A percentile compares a stretch with the other conserved stretches of the same genome.
These are phyloP conservation scores for Ruditapes philippinarum DNA, from an alignment of 1,140 invertebrate species.

Conservation along the genomic window DNA sequence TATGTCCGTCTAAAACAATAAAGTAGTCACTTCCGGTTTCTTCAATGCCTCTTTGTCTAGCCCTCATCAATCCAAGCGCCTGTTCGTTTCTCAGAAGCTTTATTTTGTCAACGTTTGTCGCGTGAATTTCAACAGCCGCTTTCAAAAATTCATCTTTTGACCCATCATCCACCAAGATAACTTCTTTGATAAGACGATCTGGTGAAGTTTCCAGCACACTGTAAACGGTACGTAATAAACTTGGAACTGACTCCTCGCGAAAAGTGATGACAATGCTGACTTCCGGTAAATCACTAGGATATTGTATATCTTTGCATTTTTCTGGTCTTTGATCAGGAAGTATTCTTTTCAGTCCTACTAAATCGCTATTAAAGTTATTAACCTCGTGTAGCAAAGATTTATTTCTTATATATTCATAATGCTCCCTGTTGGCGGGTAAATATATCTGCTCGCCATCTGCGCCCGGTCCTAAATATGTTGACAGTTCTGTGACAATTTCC, in stretches of 20 bases:
- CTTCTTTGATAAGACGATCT: constrained; percentile 93
- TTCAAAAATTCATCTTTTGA: background rate
- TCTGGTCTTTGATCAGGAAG: constrained; percentile 26
- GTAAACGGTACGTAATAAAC: constrained; percentile 93
- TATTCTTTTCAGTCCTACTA: constrained; percentile 8
- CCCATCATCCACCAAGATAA: constrained; percentile 95
- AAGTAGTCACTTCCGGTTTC: constrained; percentile 9
- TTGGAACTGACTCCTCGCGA: constrained; percentile 95
- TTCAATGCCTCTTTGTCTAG: constrained; percentile 37
- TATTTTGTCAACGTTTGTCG: constrained; percentile 32
- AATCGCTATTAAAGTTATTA: constrained; percentile 36
- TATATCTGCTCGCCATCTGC: background rate
- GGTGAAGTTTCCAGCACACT: constrained; percentile 95
- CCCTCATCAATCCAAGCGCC: constrained; percentile 39
- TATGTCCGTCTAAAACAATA: constrained; percentile 47
- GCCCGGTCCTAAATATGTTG: background rate
- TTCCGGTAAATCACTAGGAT: constrained; percentile 85
- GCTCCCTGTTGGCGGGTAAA: background rate
- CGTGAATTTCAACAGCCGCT: constrained; percentile 15
- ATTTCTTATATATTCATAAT: background rate
- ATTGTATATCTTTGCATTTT: constrained; percentile 19
- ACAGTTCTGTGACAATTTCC: too few relatives aligned
- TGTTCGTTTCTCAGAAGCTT: constrained; percentile 23
- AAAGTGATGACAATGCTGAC: constrained; percentile 93
- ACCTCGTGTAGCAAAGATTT: constrained; percentile 10